These are phyloP conservation scores for Limulus polyphemus DNA, from an alignment of 2,888 invertebrate species.

Conservation along the genomic window DNA sequence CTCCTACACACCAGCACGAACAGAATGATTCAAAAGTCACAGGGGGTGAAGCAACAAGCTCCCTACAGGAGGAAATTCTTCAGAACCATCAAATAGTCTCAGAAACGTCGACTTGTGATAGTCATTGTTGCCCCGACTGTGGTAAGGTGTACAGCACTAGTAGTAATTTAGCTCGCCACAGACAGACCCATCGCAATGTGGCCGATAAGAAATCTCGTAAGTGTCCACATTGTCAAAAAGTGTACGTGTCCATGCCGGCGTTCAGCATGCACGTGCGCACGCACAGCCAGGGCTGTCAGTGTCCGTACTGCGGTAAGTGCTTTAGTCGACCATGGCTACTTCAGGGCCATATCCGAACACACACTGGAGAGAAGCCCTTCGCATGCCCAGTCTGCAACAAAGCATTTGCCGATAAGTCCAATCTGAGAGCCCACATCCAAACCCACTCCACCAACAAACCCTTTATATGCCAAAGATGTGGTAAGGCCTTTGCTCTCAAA, in stretches of 20 bases:
- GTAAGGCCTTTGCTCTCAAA: constrained; percentile 77
- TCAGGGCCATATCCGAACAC: constrained; percentile 64
- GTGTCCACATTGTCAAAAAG: constrained; percentile 75
- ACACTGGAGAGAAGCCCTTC: constrained; percentile 70
- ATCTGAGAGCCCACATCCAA: constrained; percentile 75
- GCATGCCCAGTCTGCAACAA: constrained; percentile 71
- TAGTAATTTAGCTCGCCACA: constrained; percentile 43
- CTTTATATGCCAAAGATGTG: constrained; percentile 64
- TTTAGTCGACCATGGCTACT: constrained; percentile 81
- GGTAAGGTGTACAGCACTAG: constrained; percentile 44
- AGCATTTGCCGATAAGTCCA: constrained; percentile 82
- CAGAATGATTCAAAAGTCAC: too few relatives aligned
- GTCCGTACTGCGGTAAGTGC: constrained; percentile 71
- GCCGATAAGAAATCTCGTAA: constrained; percentile 55
- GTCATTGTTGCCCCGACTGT: constrained; percentile 40
- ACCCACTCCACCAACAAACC: constrained; percentile 79
- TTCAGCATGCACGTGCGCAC: constrained; percentile 74
- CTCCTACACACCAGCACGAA: neutral
- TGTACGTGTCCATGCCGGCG: constrained; percentile 74
- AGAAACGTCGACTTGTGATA: neutral
- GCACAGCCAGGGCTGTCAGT: constrained; percentile 74
- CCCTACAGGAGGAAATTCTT: neutral
- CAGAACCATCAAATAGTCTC: constrained; percentile 14
- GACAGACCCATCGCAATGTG: constrained; percentile 42
- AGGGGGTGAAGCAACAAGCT: neutral